Conservation (phyloP, 2,888 invertebrate species). For the Polydrusus tereticollis region DNA sequence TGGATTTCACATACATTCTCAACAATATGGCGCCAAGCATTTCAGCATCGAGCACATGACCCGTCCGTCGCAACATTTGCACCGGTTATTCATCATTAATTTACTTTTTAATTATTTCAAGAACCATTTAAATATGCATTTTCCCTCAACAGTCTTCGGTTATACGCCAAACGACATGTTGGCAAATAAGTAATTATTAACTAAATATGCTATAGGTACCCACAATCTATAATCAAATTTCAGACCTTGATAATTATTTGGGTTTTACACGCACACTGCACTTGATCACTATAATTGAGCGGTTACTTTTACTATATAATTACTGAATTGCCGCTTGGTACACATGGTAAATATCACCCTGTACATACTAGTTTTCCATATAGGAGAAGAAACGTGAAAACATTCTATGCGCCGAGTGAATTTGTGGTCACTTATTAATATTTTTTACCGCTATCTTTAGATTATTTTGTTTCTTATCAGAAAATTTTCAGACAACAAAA, state of each 20-base stretch:
- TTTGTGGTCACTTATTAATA: no score
- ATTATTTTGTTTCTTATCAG: no score
- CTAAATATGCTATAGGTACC: slow-evolving; percentile 40
- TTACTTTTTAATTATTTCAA: slow-evolving; percentile 18
- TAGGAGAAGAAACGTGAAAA: not conserved
- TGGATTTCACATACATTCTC: no score
- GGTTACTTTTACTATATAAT: slow-evolving; percentile 19
- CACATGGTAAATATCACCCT: slow-evolving; percentile 35
- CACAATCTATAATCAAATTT: slow-evolving; percentile 45
- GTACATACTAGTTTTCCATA: slow-evolving; percentile 26
- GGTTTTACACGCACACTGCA: slow-evolving; percentile 44
- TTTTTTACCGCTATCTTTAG: no score
- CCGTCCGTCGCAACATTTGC: not conserved
- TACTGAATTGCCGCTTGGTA: slow-evolving; percentile 31
- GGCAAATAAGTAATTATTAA: slow-evolving; percentile 42
- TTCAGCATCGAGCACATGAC: no score
- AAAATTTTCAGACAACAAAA: no score
- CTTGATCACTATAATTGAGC: slow-evolving; percentile 39
- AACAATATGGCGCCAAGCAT: no score
- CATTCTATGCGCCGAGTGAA: no score
- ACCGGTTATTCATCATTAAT: not conserved
- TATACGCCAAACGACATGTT: slow-evolving; percentile 31
- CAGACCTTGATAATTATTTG: slow-evolving; percentile 41
- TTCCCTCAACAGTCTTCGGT: slow-evolving; percentile 24
- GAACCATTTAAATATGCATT: slow-evolving; percentile 19